Evolutionary conservation across 2,888 invertebrate genomes (phyloP).

Genomic region (Pseudococcus jackbeardsleyi): DNA sequence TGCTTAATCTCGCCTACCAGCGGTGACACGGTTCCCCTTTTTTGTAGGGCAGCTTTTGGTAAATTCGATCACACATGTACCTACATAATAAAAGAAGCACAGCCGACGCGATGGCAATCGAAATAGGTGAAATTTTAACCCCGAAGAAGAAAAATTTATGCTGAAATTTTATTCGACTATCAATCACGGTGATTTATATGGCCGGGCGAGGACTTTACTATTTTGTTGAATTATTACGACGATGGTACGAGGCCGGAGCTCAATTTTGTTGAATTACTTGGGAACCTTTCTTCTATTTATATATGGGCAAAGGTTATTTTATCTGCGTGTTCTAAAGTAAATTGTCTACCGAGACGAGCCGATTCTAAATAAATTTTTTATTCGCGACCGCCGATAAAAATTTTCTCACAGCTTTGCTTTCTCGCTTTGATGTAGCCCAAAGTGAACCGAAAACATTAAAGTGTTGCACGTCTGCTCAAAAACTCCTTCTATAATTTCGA

Average conservation of each 20-base stretch:
- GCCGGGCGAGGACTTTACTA: neutral
- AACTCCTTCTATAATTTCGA: neutral
- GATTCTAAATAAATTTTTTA: conserved; percentile 49
- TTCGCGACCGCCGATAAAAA: conserved; percentile 13
- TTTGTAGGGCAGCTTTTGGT: neutral
- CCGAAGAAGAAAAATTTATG: neutral
- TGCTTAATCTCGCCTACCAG: neutral
- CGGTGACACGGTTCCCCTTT: neutral
- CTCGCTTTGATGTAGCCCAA: conserved; percentile 2
- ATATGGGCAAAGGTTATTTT: conserved; percentile 21
- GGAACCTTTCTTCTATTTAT: conserved; percentile 37
- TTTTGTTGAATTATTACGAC: conserved; percentile 49
- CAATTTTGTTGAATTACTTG: conserved; percentile 45
- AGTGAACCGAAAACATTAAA: conserved; percentile 2
- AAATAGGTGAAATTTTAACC: conserved; percentile 18
- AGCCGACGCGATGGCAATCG: neutral
- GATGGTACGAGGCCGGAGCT: conserved; percentile 16
- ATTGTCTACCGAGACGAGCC: conserved; percentile 5
- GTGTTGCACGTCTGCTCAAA: conserved; percentile 3
- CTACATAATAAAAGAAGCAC: neutral
- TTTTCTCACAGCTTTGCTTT: neutral
- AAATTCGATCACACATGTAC: neutral
- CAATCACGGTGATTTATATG: conserved; percentile 42
- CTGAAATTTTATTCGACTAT: conserved; percentile 36
- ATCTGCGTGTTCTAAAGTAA: neutral